phyloP scores from a whole-genome alignment of 2,797 vertebrate species.

The Mallotus villosus region DNA sequence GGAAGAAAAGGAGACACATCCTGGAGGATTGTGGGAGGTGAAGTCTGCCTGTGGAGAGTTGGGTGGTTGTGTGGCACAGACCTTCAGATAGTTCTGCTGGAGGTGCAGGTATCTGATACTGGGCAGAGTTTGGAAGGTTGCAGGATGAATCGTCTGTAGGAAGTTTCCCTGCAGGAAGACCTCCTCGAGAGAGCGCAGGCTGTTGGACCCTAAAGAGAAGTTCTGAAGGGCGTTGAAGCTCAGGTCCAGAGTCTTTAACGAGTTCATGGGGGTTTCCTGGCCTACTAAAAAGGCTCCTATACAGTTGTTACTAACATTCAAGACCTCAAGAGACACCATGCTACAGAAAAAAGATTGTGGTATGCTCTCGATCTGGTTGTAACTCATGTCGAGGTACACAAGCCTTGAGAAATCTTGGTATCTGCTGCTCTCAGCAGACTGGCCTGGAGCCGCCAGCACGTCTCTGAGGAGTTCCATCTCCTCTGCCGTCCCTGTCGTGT shows the following conservation, averaged over 20 bases:
- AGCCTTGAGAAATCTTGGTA: constrained; percentile 64
- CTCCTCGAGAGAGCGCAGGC: constrained; percentile 68
- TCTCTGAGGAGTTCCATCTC: constrained; percentile 56
- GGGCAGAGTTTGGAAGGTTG: constrained; percentile 77
- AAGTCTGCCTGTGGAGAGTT: constrained; percentile 37
- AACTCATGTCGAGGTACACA: constrained; percentile 87
- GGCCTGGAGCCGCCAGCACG: constrained; percentile 45
- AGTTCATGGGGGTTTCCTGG: constrained; percentile 54
- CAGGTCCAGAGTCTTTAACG: constrained; percentile 78
- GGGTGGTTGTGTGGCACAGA: constrained; percentile 67
- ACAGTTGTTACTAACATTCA: constrained; percentile 93
- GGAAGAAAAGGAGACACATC: constrained; percentile 77
- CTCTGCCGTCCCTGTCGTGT: constrained; percentile 51
- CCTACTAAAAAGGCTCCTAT: constrained; percentile 71
- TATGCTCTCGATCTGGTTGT: constrained; percentile 84
- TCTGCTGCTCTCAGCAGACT: constrained; percentile 44
- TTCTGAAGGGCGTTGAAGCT: constrained; percentile 82
- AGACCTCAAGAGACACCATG: constrained; percentile 77
- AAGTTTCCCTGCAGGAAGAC: constrained; percentile 83
- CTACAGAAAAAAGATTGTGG: constrained; percentile 77
- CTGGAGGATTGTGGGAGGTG: constrained; percentile 24
- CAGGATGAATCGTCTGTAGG: constrained; percentile 69
- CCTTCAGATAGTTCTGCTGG: constrained; percentile 79
- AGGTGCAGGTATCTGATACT: constrained; percentile 80
- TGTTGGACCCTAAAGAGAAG: constrained; percentile 67